These are phyloP conservation scores for Temnothorax rugatulus DNA, from an alignment of 2,888 invertebrate genomes.

Conservation along the genomic window DNA sequence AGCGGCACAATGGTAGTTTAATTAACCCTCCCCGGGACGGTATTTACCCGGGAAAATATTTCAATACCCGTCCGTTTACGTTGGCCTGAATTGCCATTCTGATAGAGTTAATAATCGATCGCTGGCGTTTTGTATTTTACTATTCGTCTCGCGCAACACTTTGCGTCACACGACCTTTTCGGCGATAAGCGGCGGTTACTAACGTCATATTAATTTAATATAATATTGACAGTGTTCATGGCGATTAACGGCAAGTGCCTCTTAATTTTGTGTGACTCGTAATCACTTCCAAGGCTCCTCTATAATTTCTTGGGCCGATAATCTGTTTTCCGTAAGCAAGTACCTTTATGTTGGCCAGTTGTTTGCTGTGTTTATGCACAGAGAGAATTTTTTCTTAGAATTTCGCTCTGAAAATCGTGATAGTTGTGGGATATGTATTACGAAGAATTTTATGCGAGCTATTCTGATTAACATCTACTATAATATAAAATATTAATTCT, in stretches of 20 bases:
- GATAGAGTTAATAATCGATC: not conserved
- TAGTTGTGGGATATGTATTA: no score
- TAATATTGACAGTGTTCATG: not conserved
- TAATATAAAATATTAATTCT: no score
- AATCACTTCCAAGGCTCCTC: not conserved
- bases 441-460: no score
- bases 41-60: not conserved
- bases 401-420: no score
- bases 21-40: not conserved
- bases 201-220: not conserved
- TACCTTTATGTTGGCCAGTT: not conserved
- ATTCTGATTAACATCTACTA: no score
- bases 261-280: not conserved
- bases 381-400: no score
- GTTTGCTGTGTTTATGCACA: not conserved
- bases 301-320: not conserved
- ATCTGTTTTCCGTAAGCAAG: not conserved
- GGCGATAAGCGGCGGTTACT: not conserved
- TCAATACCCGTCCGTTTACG: not conserved
- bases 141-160: constrained; percentile 4
- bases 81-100: not conserved
- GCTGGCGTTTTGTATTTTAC: not conserved
- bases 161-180: not conserved
- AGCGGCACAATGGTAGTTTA: not conserved
- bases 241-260: not conserved